Conservation (phyloP, 2,113 vertebrate genomes). For the Syngnathus scovelli region DNA sequence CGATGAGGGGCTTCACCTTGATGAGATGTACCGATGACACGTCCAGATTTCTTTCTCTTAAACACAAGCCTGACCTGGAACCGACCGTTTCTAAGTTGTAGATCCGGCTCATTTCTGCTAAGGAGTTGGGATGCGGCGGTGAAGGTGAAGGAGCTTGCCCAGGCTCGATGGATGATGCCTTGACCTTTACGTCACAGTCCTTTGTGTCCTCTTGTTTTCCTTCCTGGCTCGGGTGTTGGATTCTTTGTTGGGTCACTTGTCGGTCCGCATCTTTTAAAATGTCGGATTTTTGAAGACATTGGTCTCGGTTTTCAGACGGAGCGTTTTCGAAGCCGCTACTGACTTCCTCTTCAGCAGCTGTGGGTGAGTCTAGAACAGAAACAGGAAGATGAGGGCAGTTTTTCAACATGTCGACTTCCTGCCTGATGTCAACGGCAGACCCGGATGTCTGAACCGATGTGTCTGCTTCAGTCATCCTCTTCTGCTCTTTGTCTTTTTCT, state of each 20-base stretch:
- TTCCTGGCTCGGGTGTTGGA: slow-evolving; percentile 21
- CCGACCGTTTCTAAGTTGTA: slow-evolving; percentile 66
- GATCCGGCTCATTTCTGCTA: slow-evolving; percentile 69
- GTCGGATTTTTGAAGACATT: slow-evolving; percentile 25
- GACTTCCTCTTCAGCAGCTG: slow-evolving; percentile 52
- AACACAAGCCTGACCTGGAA: slow-evolving; percentile 58
- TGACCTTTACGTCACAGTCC: slow-evolving; percentile 29
- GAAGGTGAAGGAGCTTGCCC: slow-evolving; percentile 41
- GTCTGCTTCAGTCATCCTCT: slow-evolving; percentile 51
- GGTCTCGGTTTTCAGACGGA: slow-evolving; percentile 19
- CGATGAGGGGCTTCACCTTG: slow-evolving; percentile 52
- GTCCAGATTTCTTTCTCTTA: slow-evolving; percentile 56
- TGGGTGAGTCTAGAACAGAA: slow-evolving; percentile 50
- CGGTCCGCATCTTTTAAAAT: slow-evolving; percentile 42
- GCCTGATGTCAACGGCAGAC: slow-evolving; percentile 54
- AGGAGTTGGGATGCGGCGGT: slow-evolving; percentile 47
- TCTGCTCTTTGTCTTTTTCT: slow-evolving; percentile 29
- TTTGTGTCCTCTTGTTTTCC: slow-evolving; percentile 38
- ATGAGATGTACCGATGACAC: slow-evolving; percentile 51
- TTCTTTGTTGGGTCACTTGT: slow-evolving; percentile 14
- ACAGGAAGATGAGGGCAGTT: slow-evolving; percentile 71
- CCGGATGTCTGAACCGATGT: slow-evolving; percentile 43
- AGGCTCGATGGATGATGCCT: slow-evolving; percentile 39
- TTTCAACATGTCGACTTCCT: slow-evolving; percentile 64
- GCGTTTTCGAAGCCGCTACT: slow-evolving; percentile 15